These are phyloP conservation scores for Epizoanthus rinbou DNA, from an alignment of 92 coral and sea anemone species.

Conservation along the genomic window DNA sequence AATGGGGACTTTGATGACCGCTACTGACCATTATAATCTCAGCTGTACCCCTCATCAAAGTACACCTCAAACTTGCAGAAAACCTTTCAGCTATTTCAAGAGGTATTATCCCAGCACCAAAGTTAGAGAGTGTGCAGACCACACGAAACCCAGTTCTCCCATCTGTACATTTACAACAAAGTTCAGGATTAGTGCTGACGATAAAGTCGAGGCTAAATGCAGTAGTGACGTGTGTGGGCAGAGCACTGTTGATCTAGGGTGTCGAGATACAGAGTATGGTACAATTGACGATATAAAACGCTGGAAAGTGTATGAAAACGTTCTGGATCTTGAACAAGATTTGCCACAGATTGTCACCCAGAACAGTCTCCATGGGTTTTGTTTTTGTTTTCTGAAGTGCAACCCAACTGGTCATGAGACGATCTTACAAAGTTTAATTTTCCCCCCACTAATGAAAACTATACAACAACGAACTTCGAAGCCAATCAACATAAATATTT, in stretches of 20 bases:
- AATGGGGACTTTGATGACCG: slow-evolving; percentile 8
- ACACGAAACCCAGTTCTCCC: slow-evolving; percentile 35
- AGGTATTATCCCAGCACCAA: slow-evolving; percentile 50
- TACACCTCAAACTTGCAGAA: slow-evolving; percentile 52
- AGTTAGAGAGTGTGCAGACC: slow-evolving; percentile 44
- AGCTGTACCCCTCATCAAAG: slow-evolving; percentile 65
- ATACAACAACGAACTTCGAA: not conserved
- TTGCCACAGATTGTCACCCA: slow-evolving; percentile 56
- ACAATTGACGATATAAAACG: slow-evolving; percentile 47
- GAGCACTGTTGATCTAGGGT: slow-evolving; percentile 64
- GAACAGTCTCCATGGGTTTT: slow-evolving; percentile 67
- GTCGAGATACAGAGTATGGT: slow-evolving; percentile 71
- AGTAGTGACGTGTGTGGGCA: slow-evolving; percentile 57
- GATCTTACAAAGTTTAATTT: slow-evolving; percentile 69
- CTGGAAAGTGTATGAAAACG: slow-evolving; percentile 60
- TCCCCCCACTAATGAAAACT: slow-evolving; percentile 77
- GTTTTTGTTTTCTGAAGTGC: slow-evolving; percentile 79
- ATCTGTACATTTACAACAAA: slow-evolving; percentile 69
- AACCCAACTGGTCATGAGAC: slow-evolving; percentile 25
- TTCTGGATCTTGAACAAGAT: slow-evolving; percentile 54
- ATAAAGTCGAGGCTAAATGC: slow-evolving; percentile 57
- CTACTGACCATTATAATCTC: slow-evolving; percentile 23
- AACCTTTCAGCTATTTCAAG: slow-evolving; percentile 66
- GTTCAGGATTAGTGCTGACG: slow-evolving; percentile 50
- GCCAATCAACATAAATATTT: slow-evolving; percentile 73